Base-by-base conservation (phyloP, 2,888 invertebrate species). In the Tinea pellionella region DNA sequence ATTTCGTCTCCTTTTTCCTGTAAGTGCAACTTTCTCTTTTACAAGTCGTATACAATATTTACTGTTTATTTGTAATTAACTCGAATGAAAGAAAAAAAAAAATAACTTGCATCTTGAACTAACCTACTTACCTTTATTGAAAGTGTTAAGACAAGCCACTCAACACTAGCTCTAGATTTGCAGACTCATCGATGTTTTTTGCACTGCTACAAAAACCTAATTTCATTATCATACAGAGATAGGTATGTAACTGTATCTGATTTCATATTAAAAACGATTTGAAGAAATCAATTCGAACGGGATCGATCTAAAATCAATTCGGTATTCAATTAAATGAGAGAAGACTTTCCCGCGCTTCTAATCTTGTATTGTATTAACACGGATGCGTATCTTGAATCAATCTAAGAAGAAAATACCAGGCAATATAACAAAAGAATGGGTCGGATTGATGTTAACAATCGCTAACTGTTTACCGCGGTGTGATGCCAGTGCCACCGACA, bases 321-420 rank as follows among this genome's bases (percentile, higher is more conserved):
- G 73, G 73, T 74, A 78, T 83, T 83, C 78, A 82, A 86, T 85
- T 80, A 78, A 73, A 77, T 69, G 72, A 77, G 75, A 74, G 68
- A 72, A 70, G 74, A 74, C 73, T 76, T 82, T 80, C 78, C 78
- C 76, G 78, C 71, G 75, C 73, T 77, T 75, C 70, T 78, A 77
- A 80, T 80, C 77, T 76, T 69, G 72, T 72, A 78, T 78, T 80
- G 80, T 80, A 71, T 70, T 72, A 70, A 72, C 67, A 72, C 67
- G 67, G 65, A 65, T 73, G 68, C 68, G 70, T 79, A 83, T 81
- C 83, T 75, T 69, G 68, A 74, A 79, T 78, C 81, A 71, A 78
- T 79, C 74, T 77, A 71, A 75, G 73, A 71, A 73, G 53, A 77
- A 78, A 78, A 78, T 76, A 80, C 83, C 80, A 75, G 75, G 71